Evolutionary conservation across 2,797 vertebrate species (phyloP).

Genomic region (Amblyraja radiata): DNA sequence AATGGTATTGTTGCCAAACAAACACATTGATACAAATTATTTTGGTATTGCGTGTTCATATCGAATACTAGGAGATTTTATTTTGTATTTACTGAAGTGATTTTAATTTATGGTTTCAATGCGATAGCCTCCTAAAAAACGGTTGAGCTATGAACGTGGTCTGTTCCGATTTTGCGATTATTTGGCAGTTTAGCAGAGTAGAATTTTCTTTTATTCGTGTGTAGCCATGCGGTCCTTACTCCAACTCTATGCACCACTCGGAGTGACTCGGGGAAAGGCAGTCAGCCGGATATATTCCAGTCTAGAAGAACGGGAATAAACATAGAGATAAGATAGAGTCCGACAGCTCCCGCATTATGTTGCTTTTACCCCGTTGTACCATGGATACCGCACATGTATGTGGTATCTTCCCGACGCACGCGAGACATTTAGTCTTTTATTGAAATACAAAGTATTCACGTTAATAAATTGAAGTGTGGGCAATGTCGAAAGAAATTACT

Average conservation of each 20-base stretch:
- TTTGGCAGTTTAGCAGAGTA: conserved; percentile 90
- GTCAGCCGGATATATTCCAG: not conserved
- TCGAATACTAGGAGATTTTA: not conserved
- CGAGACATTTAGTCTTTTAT: not conserved
- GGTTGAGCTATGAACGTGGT: conserved; percentile 50
- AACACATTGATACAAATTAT: not conserved
- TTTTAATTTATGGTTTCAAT: conserved; percentile 38
- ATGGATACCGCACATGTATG: not conserved
- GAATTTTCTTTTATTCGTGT: conserved; percentile 80
- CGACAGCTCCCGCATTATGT: not conserved
- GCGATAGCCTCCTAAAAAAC: conserved; percentile 61
- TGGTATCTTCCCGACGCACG: not conserved
- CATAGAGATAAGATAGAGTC: not conserved
- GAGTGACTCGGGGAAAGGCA: conserved; percentile 54
- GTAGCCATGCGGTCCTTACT: conserved; percentile 90
- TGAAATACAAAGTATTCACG: not conserved
- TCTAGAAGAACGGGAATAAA: not conserved
- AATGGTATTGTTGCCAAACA: not conserved
- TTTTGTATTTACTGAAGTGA: not conserved
- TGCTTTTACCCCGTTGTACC: not conserved
- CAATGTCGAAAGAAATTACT: not conserved
- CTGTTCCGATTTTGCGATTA: conserved; percentile 69
- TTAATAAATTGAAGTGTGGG: not conserved
- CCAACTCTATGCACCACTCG: conserved; percentile 60
- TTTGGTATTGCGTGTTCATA: not conserved